Conservation (phyloP, 2,888 invertebrate species). For the Anorthoa munda region DNA sequence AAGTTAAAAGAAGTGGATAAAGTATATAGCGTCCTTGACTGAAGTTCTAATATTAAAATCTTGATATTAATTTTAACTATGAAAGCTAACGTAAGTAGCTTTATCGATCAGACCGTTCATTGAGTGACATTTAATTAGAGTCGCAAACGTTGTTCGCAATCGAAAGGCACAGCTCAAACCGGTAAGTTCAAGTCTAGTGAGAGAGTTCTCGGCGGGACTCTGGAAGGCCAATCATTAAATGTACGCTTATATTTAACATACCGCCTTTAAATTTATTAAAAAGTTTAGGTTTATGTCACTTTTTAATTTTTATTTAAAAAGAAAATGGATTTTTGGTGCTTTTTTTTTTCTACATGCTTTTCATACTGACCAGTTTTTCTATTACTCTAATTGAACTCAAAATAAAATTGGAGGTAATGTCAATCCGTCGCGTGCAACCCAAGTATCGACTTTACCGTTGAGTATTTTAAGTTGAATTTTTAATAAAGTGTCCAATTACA, state of each 20-base stretch:
- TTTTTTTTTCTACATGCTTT: too few species aligned
- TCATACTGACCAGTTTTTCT: too few species aligned
- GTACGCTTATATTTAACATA: constrained; percentile 12
- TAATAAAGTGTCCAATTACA: too few species aligned
- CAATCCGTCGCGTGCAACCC: too few species aligned
- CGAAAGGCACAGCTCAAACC: constrained; percentile 50
- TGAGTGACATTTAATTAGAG: constrained; percentile 70
- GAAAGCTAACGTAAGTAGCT: constrained; percentile 39
- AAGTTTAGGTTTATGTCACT: neutral
- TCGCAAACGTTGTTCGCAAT: constrained; percentile 59
- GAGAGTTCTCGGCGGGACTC: constrained; percentile 18
- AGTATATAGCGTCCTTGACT: neutral
- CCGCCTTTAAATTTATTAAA: neutral
- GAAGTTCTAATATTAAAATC: neutral
- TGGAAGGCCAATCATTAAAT: constrained; percentile 32
- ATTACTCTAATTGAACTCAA: too few species aligned
- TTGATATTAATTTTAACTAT: constrained; percentile 31
- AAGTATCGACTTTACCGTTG: too few species aligned
- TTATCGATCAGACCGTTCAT: constrained; percentile 58
- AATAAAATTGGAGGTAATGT: too few species aligned
- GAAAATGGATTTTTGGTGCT: too few species aligned
- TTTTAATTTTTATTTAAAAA: too few species aligned
- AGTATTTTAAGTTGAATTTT: too few species aligned
- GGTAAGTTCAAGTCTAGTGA: constrained; percentile 52
- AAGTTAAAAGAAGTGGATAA: constrained; percentile 7